Evolutionary conservation across 92 coral and sea anemone species (phyloP).

Genomic region (Diadumene lineata): DNA sequence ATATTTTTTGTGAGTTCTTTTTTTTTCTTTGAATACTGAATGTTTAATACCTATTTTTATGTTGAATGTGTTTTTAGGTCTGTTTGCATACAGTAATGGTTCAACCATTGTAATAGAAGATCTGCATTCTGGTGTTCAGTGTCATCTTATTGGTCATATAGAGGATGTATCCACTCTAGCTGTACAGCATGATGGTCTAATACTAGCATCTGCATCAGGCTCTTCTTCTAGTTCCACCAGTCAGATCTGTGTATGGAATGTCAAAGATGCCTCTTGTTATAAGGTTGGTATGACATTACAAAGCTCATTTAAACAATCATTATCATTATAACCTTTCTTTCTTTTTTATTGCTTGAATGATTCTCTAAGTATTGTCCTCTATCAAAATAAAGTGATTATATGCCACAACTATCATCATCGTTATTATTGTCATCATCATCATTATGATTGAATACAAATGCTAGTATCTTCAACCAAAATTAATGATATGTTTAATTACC

Average conservation of each 20-base stretch:
- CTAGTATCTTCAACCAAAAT: too few relatives aligned
- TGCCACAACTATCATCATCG: not conserved
- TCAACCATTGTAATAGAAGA: constrained; percentile 87
- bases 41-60: not conserved
- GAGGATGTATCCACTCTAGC: constrained; percentile 93
- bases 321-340: not conserved
- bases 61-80: constrained; percentile 43
- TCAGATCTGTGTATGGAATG: constrained; percentile 90
- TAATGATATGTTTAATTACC: too few relatives aligned
- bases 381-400: not conserved
- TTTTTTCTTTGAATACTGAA: too few relatives aligned
- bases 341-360: not conserved
- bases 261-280: constrained; percentile 75
- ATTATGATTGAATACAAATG: not conserved
- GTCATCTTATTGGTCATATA: constrained; percentile 87
- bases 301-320: not conserved
- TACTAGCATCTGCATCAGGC: constrained; percentile 95
- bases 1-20: too few relatives aligned
- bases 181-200: constrained; percentile 82
- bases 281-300: constrained; percentile 44
- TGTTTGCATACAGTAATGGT: constrained; percentile 95
- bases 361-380: not conserved
- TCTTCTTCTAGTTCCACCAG: constrained; percentile 60
- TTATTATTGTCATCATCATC: not conserved
- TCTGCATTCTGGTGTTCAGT: constrained; percentile 91